Conservation (phyloP, 2,797 vertebrate genomes). For the Lepilemur ruficaudatus region DNA sequence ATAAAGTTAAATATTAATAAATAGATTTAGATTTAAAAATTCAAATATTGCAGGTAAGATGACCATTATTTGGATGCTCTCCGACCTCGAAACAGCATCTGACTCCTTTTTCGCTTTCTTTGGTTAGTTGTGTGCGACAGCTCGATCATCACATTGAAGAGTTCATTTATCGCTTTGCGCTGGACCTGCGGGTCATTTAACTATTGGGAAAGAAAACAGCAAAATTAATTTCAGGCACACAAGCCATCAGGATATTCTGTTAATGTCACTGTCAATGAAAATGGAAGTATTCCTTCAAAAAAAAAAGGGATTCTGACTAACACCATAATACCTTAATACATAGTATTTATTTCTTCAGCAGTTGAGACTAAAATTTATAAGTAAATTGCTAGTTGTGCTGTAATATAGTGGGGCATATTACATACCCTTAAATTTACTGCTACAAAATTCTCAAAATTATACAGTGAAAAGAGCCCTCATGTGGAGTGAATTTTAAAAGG, state of each 20-base stretch:
- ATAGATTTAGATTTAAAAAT: slow-evolving; percentile 81
- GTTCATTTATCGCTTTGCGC: slow-evolving; percentile 82
- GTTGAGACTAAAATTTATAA: not conserved
- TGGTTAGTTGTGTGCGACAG: not conserved
- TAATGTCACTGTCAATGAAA: not conserved
- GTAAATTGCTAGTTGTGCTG: not conserved
- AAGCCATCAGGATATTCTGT: not conserved
- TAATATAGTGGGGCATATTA: not conserved
- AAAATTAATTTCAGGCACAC: not conserved
- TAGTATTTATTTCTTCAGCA: not conserved
- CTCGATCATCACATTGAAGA: slow-evolving; percentile 70
- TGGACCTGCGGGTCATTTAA: slow-evolving; percentile 79
- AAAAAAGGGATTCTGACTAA: not conserved
- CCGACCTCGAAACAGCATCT: slow-evolving; percentile 35
- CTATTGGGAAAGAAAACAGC: slow-evolving; percentile 72
- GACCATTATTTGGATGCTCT: slow-evolving; percentile 61
- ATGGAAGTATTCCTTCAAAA: not conserved
- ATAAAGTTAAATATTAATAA: slow-evolving; percentile 91
- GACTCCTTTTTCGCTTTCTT: slow-evolving; percentile 80
- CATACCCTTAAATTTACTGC: not conserved
- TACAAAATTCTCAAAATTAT: slow-evolving; percentile 6
- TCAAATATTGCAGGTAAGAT: slow-evolving; percentile 38
- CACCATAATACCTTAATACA: not conserved
- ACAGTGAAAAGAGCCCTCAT: not conserved
- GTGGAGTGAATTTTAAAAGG: not conserved